Percentiles rank a stretch among this genome's conserved stretches.
Evolutionary conservation across 1,140 invertebrate genomes (phyloP).

Genomic region (Lepidurus arcticus): DNA sequence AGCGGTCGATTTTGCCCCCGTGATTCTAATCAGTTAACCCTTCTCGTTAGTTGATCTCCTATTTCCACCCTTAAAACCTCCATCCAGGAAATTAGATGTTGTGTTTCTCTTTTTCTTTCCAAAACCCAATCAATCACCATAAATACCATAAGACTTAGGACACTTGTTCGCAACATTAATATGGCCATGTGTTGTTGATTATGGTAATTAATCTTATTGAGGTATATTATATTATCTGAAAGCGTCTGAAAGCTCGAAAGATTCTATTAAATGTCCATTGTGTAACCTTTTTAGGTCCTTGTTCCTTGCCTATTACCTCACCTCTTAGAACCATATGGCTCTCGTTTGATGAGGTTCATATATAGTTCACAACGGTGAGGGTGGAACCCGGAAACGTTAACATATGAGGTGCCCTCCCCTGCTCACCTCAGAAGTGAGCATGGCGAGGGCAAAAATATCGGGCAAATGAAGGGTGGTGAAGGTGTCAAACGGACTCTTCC

Average conservation of each 20-base stretch:
- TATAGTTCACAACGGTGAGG: not conserved
- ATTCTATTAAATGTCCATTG: not conserved
- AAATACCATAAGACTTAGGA: not conserved
- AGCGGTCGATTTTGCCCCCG: not conserved
- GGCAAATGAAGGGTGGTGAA: not conserved
- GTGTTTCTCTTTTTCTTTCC: too few species aligned
- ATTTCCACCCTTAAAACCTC: not conserved
- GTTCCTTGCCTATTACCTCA: not conserved
- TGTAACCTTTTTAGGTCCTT: not conserved
- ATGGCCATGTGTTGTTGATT: not conserved
- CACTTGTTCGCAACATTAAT: not conserved
- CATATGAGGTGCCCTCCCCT: not conserved
- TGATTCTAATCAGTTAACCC: constrained; percentile 14
- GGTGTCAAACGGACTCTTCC: constrained; percentile 17
- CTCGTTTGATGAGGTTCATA: not conserved
- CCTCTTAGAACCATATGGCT: not conserved
- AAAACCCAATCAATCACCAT: constrained; percentile 1
- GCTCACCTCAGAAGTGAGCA: too few species aligned
- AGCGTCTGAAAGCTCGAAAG: not conserved
- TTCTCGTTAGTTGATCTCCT: not conserved
- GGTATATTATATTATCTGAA: too few species aligned
- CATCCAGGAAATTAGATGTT: too few species aligned
- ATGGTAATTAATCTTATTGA: not conserved
- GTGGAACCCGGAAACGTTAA: not conserved
- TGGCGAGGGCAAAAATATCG: not conserved